Percentiles rank a stretch among this genome's conserved stretches.
These are phyloP conservation scores for Urocyon cinereoargenteus DNA, from an alignment of 2,797 vertebrate species.

Conservation along the genomic window DNA sequence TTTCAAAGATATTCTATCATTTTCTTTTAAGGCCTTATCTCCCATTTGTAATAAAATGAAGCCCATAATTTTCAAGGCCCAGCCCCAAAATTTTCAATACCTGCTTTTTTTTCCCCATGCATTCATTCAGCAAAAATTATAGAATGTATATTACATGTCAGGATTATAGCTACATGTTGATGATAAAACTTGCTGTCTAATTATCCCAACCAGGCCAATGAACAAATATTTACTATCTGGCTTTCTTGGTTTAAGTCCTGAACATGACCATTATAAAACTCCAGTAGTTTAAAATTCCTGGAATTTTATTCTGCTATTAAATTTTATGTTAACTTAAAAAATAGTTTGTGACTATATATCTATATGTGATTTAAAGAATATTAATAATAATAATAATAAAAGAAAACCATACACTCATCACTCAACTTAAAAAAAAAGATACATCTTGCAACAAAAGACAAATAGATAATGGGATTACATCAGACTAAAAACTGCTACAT, in stretches of 20 bases:
- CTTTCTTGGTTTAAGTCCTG: not conserved
- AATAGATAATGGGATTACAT: not conserved
- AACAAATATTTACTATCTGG: constrained; percentile 1
- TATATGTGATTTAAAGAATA: not conserved
- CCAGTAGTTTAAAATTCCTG: constrained; percentile 29
- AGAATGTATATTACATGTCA: not conserved
- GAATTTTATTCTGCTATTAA: constrained; percentile 8
- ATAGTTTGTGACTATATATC: not conserved
- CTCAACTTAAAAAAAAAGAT: not conserved
- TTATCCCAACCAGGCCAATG: not conserved
- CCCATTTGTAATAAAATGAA: constrained; percentile 40
- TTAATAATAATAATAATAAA: not conserved
- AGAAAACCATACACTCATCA: not conserved
- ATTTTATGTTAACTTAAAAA: constrained; percentile 35
- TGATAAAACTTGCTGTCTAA: constrained; percentile 8
- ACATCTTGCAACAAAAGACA: not conserved
- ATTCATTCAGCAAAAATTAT: not conserved
- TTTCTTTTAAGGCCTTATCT: not conserved
- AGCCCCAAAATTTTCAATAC: not conserved
- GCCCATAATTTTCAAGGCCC: not conserved
- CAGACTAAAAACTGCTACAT: not conserved
- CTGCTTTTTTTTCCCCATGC: not conserved
- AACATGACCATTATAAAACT: not conserved
- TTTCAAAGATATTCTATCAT: constrained; percentile 59
- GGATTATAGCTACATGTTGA: not conserved